These are phyloP conservation scores for Caradrina kadenii DNA, from an alignment of 2,888 invertebrate genomes.

Conservation along the genomic window DNA sequence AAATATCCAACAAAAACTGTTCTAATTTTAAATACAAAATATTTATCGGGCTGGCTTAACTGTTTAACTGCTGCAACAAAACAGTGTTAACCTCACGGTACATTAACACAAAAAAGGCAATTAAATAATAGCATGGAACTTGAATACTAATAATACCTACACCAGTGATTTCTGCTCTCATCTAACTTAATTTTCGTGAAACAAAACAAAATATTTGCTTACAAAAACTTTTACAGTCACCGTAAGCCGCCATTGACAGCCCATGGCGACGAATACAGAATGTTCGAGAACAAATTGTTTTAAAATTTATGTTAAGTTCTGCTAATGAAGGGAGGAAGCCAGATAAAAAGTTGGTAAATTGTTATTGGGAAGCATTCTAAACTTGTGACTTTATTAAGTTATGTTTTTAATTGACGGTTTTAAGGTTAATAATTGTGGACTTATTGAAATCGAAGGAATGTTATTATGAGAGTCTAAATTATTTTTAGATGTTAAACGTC, in stretches of 20 bases:
- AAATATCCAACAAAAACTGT: not conserved
- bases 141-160: constrained; percentile 28
- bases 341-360: constrained; percentile 22
- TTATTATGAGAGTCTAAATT: not conserved
- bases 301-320: constrained; percentile 37
- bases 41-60: not conserved
- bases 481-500: not conserved
- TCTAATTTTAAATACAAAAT: not conserved
- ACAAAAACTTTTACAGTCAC: constrained; percentile 37
- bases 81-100: not conserved
- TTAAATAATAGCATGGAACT: constrained; percentile 10
- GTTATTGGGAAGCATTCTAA: constrained; percentile 4
- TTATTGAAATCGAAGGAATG: not conserved
- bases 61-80: not conserved
- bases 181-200: constrained; percentile 40
- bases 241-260: constrained; percentile 43
- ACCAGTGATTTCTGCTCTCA: constrained; percentile 41
- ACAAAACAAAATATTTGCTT: constrained; percentile 16
- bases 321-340: constrained; percentile 32
- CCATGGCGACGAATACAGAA: constrained; percentile 27
- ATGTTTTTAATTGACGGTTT: constrained; percentile 10
- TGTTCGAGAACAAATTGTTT: constrained; percentile 50
- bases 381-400: not conserved
- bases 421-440: not conserved
- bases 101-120: not conserved